Evolutionary conservation across 2,113 vertebrate genomes (phyloP).

Genomic region (Daphoenositta chrysoptera): DNA sequence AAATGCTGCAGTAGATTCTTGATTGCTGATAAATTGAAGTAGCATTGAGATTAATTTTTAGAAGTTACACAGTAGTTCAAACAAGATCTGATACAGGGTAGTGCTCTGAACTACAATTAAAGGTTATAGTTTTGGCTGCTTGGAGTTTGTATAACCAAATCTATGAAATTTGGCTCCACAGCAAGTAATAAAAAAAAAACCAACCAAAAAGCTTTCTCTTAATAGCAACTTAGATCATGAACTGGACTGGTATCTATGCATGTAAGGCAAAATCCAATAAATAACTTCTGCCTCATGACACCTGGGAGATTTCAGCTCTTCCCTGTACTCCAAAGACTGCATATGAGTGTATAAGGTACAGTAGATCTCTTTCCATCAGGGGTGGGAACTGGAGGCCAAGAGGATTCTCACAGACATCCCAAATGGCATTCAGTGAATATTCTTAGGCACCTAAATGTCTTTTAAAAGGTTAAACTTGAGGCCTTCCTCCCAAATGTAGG

Average conservation of each 20-base stretch:
- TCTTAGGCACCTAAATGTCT: neutral
- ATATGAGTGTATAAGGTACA: too few relatives aligned
- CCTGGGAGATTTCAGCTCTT: neutral
- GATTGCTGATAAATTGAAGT: neutral
- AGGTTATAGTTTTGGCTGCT: neutral
- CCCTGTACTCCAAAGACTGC: neutral
- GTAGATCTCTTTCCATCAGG: neutral
- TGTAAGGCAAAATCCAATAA: neutral
- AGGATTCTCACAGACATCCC: neutral
- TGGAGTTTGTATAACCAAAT: neutral
- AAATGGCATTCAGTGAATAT: neutral
- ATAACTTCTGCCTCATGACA: neutral
- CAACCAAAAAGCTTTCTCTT: neutral
- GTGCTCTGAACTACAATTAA: neutral
- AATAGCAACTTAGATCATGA: neutral
- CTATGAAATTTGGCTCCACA: neutral
- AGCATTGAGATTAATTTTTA: neutral
- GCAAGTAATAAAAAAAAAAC: neutral
- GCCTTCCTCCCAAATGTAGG: accelerated
- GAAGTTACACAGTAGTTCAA: neutral
- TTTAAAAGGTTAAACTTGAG: neutral
- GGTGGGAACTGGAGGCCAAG: neutral
- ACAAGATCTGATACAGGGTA: neutral
- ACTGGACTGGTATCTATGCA: neutral
- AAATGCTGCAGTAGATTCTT: neutral